Conservation (phyloP, 1,140 invertebrate genomes). For the Drosophila bifasciata region DNA sequence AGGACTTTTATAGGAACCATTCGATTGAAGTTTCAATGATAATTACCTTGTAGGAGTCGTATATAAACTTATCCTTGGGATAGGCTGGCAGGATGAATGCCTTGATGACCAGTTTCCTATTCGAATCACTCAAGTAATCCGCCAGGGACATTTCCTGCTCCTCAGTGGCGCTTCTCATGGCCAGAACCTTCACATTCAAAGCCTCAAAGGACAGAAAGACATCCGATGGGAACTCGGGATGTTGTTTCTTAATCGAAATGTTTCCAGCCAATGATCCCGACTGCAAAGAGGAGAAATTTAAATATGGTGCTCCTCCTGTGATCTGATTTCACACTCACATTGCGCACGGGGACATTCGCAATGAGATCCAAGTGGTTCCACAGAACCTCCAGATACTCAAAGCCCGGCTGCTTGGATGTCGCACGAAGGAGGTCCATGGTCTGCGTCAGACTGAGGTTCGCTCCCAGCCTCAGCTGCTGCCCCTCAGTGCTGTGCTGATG, state of each 20-base stretch:
- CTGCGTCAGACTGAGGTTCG: constrained; percentile 87
- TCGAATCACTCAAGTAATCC: constrained; percentile 46
- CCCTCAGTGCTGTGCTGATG: constrained; percentile 75
- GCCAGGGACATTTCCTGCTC: constrained; percentile 55
- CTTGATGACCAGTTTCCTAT: constrained; percentile 57
- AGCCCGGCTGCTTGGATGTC: constrained; percentile 84
- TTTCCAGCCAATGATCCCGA: constrained; percentile 91
- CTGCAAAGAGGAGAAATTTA: constrained; percentile 19
- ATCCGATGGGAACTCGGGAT: constrained; percentile 91
- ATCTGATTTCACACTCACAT: constrained; percentile 83
- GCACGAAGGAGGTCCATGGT: constrained; percentile 87
- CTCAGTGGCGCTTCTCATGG: constrained; percentile 26
- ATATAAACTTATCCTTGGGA: constrained; percentile 63
- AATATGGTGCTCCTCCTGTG: neutral
- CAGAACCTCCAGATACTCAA: constrained; percentile 84
- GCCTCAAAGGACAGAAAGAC: constrained; percentile 90
- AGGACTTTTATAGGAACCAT: constrained; percentile 1
- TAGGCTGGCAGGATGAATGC: constrained; percentile 64
- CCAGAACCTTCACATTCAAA: constrained; percentile 85
- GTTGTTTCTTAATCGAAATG: constrained; percentile 89
- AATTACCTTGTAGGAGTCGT: constrained; percentile 86
- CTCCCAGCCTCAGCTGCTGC: constrained; percentile 86
- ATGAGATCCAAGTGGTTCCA: constrained; percentile 87
- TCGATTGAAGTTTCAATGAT: neutral
- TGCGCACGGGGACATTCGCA: constrained; percentile 89